phyloP scores from a whole-genome alignment of 2,113 vertebrate species.

The Corythornis cristatus region DNA sequence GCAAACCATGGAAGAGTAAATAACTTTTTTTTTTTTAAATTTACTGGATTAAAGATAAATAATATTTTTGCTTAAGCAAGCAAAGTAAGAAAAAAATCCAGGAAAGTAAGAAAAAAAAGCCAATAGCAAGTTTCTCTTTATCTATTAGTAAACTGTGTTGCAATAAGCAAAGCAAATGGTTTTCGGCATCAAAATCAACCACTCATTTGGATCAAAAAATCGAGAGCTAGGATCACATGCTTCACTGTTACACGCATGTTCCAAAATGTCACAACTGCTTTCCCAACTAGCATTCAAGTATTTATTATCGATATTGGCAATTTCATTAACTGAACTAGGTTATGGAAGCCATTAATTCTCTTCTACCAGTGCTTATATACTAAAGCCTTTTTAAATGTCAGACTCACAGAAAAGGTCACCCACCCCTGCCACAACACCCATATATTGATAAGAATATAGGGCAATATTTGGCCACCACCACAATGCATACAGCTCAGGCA shows the following conservation, averaged over 20 bases:
- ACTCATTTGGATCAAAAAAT: not conserved
- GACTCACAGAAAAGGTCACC: not conserved
- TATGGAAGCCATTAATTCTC: not conserved
- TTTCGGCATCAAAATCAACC: not conserved
- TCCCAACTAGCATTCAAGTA: not conserved
- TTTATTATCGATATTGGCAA: not conserved
- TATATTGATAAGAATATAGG: not conserved
- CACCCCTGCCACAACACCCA: accelerated
- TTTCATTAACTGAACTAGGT: not conserved
- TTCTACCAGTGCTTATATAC: not conserved
- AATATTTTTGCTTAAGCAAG: not conserved
- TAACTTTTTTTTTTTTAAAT: not conserved
- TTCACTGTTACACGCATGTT: accelerated
- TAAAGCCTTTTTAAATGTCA: not conserved
- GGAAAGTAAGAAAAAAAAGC: not conserved
- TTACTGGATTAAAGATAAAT: not conserved
- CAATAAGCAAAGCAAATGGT: not conserved
- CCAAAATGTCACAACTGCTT: not conserved
- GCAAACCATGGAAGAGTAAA: not conserved
- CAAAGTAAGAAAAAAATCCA: not conserved
- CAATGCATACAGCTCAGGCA: not conserved
- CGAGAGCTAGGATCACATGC: accelerated
- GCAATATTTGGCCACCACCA: not conserved
- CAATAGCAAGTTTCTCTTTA: not conserved
- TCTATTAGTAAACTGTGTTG: not conserved